Conservation (phyloP, 2,113 vertebrate genomes). For the Cromileptes altivelis region DNA sequence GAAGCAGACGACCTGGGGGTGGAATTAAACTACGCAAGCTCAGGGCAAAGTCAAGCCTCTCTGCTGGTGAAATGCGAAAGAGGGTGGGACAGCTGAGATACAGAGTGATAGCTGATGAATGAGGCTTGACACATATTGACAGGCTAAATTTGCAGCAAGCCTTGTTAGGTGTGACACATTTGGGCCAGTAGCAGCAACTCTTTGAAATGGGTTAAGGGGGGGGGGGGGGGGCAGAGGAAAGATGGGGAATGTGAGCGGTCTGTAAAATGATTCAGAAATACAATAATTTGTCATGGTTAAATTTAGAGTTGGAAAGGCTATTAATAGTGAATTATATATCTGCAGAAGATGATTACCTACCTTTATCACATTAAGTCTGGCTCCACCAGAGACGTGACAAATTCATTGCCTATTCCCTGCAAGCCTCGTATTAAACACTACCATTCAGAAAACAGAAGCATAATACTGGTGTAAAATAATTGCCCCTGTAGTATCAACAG, state of each 20-base stretch:
- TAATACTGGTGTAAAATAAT: slow-evolving; percentile 25
- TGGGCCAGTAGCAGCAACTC: slow-evolving; percentile 69
- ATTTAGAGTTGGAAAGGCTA: slow-evolving; percentile 75
- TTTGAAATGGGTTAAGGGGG: slow-evolving; percentile 68
- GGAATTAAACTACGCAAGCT: slow-evolving; percentile 57
- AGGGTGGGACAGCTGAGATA: slow-evolving; percentile 67
- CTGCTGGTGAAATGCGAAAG: slow-evolving; percentile 65
- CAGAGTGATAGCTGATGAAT: slow-evolving; percentile 80
- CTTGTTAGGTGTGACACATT: slow-evolving; percentile 84
- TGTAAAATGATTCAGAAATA: slow-evolving; percentile 77
- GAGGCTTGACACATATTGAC: slow-evolving; percentile 82
- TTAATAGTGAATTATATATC: slow-evolving; percentile 81
- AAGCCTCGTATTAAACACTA: slow-evolving; percentile 41
- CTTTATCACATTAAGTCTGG: slow-evolving; percentile 72
- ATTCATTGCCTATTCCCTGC: slow-evolving; percentile 54
- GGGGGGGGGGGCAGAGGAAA: slow-evolving; percentile 28
- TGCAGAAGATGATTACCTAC: slow-evolving; percentile 74
- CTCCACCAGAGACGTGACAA: slow-evolving; percentile 67
- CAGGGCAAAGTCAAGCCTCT: slow-evolving; percentile 76
- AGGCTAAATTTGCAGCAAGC: slow-evolving; percentile 80
- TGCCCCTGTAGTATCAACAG: slow-evolving; percentile 12
- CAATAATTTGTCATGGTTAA: slow-evolving; percentile 81
- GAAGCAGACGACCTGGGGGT: slow-evolving; percentile 56
- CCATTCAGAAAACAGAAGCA: slow-evolving; percentile 49
- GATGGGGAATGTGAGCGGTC: slow-evolving; percentile 32